Evolutionary conservation across 2,888 invertebrate species (phyloP), one percentile per base, ranked within the genome.

Genomic region (Camptogramma bilineatum): DNA sequence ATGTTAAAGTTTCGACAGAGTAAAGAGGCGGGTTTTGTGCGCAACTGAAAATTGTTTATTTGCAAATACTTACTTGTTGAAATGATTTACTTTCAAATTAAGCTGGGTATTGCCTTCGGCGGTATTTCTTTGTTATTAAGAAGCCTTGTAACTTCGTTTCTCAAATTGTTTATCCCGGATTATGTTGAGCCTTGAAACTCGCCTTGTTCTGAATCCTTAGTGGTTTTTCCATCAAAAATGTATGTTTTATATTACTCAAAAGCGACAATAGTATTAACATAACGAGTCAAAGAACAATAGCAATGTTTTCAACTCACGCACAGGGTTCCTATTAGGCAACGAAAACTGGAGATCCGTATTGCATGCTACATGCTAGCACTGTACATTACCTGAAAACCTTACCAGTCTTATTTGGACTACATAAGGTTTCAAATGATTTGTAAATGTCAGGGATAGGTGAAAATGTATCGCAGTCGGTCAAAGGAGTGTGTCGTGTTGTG

Each of bases 401-500:
- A 42, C 4, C 63, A 31, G 18, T 51, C 58, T 55, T 68, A 64
- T 70, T 63, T 59, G 71, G 17, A 21, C 10, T 4, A 0, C 5
- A 47, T 76, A 75, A 64, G 70, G 68, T 64, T 42, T 18, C 73
- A 65, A 62, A 70, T 71, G 39, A 61, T 69, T 69, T 66, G 56
- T 50, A 47, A 55, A 19, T 52, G 2, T 50, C 44, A 28, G 44
- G 61, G 44, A 18, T 62, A 56, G 39, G 53, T 63, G 68, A 56
- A 69, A 66, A 59, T 47, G 39, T 69, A 67, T 66, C 9, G 42
- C 72, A 69, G 79, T 59, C 57, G 69, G 68, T 77, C 62, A 71
- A 78, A 84, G 79, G 78, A 85, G 86, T 88, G 85, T 90, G 86
- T 84, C 87, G 83, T 80, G 78, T 86, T 86, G 83, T 87, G 84